Evolutionary conservation across 2,113 vertebrate species (phyloP), one percentile per base, ranked within the genome.

Genomic region (Triplophysa rosa): DNA sequence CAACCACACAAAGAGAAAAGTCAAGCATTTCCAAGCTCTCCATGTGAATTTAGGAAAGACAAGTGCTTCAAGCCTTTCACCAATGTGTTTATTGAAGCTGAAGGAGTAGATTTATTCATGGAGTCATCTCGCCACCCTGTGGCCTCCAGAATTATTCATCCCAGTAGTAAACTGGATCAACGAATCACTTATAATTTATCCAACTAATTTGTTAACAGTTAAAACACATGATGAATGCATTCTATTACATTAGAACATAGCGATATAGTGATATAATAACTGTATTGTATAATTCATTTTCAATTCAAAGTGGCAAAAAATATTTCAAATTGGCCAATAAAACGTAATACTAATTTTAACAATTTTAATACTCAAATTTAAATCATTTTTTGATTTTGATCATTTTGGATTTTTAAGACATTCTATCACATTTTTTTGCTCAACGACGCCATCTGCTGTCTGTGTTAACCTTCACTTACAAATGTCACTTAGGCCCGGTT

Each of bases 11-110:
- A 91, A 90, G 89, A 93, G 90, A 90, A 90, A 93, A 93, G 91
- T 93, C 93, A 93, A 94, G 91, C 93, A 93, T 93, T 93, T 90
- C 89, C 86, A 89, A 91, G 92, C 90, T 92, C 90, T 92, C 93
- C 91, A 90, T 92, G 92, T 92, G 90, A 92, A 91, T 93, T 93
- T 92, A 93, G 92, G 88, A 87, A 85, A 89, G 89, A 92, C 91
- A 93, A 94, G 91, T 93, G 91, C 90, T 92, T 92, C 90, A 93
- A 93, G 92, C 88, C 91, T 92, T 91, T 88, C 88, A 90, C 87
- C 87, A 87, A 88, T 90, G 90, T 91, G 86, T 86, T 87, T 84
- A 84, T 70, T 81, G 78, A 86, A 81, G 87, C 79, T 74, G 71
- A 54, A 81, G 82, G 84, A 56, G 66, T 17, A 62, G 67, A 77